These are phyloP conservation scores for Myotis daubentonii DNA, from an alignment of 2,797 vertebrate genomes.

Conservation along the genomic window DNA sequence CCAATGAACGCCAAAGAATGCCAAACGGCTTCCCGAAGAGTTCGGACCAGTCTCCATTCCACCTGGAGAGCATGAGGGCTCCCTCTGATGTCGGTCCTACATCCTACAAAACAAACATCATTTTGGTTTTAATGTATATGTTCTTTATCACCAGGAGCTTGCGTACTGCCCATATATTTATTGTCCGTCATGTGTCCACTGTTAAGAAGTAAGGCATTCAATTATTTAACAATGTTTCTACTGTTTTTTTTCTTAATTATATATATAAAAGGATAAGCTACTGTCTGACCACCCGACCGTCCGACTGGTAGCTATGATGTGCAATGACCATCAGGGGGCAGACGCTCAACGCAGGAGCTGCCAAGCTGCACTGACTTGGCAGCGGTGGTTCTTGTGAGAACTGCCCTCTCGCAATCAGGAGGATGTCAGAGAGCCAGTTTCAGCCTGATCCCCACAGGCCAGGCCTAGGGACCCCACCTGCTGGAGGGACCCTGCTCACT, in stretches of 20 bases:
- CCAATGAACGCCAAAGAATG: background rate
- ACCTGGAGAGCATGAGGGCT: background rate
- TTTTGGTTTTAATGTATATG: background rate
- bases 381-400: too few species aligned
- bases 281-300: too few species aligned
- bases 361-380: too few species aligned
- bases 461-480: too few species aligned
- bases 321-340: too few species aligned
- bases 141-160: background rate
- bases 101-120: background rate
- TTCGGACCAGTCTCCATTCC: fast-evolving
- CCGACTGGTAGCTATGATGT: too few species aligned
- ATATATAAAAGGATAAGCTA: too few species aligned
- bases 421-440: too few species aligned
- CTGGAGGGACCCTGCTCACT: too few species aligned
- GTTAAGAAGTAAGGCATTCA: background rate
- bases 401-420: too few species aligned
- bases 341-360: too few species aligned
- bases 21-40: background rate
- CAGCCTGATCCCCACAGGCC: too few species aligned
- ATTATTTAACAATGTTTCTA: background rate
- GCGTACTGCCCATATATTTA: background rate
- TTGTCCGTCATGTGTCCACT: background rate
- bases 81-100: background rate
- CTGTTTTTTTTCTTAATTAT: background rate